Evolutionary conservation across 2,797 vertebrate species (phyloP).

Genomic region (Emys orbicularis): DNA sequence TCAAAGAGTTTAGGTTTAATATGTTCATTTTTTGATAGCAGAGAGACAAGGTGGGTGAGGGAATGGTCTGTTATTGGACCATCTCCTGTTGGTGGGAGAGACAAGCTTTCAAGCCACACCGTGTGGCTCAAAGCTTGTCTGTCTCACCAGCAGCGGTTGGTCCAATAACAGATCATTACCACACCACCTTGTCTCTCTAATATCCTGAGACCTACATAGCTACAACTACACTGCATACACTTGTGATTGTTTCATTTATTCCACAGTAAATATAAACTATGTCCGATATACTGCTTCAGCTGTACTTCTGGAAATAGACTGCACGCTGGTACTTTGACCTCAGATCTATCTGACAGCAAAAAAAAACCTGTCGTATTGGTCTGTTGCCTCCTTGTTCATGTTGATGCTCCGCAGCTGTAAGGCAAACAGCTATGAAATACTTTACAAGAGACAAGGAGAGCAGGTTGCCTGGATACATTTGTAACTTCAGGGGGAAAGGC

Average conservation of each 20-base stretch:
- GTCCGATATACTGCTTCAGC: neutral
- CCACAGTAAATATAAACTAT: fast-evolving
- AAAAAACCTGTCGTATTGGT: neutral
- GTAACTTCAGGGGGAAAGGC: neutral
- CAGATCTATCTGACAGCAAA: neutral
- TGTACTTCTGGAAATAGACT: neutral
- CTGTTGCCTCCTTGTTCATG: neutral
- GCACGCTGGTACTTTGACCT: fast-evolving
- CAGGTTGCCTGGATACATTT: neutral
- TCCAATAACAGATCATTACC: neutral
- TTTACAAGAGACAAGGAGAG: neutral
- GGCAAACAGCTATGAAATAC: neutral
- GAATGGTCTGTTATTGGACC: neutral
- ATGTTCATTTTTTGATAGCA: fast-evolving
- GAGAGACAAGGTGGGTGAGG: neutral
- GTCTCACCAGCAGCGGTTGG: neutral
- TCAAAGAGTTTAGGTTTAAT: neutral
- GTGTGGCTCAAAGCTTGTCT: neutral
- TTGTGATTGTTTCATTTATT: neutral
- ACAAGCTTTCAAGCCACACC: neutral
- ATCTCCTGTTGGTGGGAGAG: neutral
- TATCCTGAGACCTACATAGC: neutral
- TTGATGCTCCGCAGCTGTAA: neutral
- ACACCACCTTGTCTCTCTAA: neutral
- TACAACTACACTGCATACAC: neutral